phyloP scores from a whole-genome alignment of 1,140 invertebrate species.

The Coenobita brevimanus region DNA sequence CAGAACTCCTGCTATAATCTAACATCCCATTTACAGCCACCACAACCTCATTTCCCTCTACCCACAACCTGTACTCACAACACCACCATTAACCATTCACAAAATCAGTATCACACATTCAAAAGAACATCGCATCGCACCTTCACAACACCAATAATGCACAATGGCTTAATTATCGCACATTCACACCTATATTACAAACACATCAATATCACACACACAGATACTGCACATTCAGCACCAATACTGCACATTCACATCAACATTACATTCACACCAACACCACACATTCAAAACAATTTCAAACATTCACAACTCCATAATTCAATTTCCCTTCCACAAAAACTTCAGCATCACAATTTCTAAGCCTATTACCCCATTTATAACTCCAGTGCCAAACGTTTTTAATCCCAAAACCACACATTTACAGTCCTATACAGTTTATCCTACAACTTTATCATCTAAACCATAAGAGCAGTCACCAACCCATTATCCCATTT shows the following conservation, averaged over 20 bases:
- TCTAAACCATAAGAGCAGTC: background rate
- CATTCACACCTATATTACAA: no score
- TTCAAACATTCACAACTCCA: background rate
- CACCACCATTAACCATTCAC: no score
- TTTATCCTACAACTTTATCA: background rate
- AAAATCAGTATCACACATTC: no score
- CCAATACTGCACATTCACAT: background rate
- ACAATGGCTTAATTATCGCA: background rate
- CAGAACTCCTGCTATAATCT: no score
- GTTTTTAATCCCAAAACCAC: background rate
- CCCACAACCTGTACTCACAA: no score
- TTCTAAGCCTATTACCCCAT: background rate
- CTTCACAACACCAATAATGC: no score
- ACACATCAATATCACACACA: background rate
- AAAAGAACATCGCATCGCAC: no score
- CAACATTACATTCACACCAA: background rate
- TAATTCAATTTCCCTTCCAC: background rate
- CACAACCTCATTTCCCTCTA: no score
- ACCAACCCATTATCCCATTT: background rate
- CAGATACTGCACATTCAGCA: background rate
- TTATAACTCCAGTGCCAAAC: background rate
- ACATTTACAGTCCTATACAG: background rate
- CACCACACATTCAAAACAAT: background rate
- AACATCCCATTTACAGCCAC: no score
- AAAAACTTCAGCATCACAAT: background rate